phyloP scores from a whole-genome alignment of 2,888 invertebrate genomes.

The Steromphala cineraria region DNA sequence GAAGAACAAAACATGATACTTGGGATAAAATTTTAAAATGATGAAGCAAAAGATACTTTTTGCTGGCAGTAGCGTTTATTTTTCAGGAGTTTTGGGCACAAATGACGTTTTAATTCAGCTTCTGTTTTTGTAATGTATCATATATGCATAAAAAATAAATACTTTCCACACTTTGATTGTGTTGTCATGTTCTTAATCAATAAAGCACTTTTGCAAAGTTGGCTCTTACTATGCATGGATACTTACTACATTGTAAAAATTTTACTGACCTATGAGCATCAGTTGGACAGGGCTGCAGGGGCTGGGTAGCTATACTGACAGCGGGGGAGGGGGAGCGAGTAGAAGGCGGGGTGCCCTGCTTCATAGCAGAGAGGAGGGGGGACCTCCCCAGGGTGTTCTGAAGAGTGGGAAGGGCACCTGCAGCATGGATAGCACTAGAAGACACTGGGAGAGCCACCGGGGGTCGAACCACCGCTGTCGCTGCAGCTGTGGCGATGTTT shows the following conservation, averaged over 20 bases:
- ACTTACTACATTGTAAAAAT: too few relatives aligned
- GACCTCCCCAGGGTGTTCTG: constrained; percentile 36
- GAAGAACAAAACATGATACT: neutral
- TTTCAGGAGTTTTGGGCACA: neutral
- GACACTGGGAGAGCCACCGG: constrained; percentile 40
- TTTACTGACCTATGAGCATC: too few relatives aligned
- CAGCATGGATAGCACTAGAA: constrained; percentile 35
- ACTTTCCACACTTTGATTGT: too few relatives aligned
- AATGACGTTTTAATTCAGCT: too few relatives aligned
- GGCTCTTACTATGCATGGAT: too few relatives aligned
- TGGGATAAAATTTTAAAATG: neutral
- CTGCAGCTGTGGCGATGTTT: constrained; percentile 29
- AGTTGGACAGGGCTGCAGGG: constrained; percentile 16
- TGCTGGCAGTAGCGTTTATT: neutral
- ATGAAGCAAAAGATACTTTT: neutral
- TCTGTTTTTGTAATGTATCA: too few relatives aligned
- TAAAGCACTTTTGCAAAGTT: too few relatives aligned
- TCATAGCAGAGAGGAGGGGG: constrained; percentile 47
- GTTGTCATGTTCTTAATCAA: too few relatives aligned
- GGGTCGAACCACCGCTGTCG: constrained; percentile 28
- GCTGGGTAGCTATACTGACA: constrained; percentile 30
- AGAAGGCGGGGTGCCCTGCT: constrained; percentile 49
- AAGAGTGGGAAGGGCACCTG: constrained; percentile 27
- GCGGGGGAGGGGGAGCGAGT: constrained; percentile 50
- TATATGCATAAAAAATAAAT: too few relatives aligned